phyloP scores from a whole-genome alignment of 1,140 invertebrate genomes.

The Drosophila azteca region DNA sequence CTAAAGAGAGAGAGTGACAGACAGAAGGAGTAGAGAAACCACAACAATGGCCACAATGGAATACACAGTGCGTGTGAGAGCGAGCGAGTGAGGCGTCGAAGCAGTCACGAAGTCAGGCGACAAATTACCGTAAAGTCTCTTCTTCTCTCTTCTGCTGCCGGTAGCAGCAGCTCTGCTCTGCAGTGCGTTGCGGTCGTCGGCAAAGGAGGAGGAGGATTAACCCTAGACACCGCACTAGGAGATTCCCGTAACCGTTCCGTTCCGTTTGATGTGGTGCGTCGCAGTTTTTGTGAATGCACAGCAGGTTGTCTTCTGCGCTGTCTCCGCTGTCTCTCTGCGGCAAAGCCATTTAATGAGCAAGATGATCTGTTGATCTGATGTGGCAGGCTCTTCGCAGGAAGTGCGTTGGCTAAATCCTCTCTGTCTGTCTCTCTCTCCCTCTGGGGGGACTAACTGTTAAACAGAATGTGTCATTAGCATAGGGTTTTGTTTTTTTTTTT shows the following conservation, averaged over 20 bases:
- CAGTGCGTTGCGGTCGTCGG: constrained; percentile 38
- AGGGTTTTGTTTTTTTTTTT: constrained; percentile 38
- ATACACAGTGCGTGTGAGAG: not conserved
- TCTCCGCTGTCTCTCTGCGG: constrained; percentile 34
- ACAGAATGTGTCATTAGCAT: constrained; percentile 54
- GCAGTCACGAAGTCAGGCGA: constrained; percentile 79
- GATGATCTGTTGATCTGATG: constrained; percentile 60
- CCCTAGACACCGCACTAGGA: constrained; percentile 7
- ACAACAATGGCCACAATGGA: constrained; percentile 12
- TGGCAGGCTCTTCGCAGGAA: constrained; percentile 48
- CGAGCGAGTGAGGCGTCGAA: constrained; percentile 2
- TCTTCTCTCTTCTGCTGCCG: constrained; percentile 6
- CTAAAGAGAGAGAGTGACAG: constrained; percentile 1
- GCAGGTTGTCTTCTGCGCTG: constrained; percentile 45
- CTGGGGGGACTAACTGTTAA: constrained; percentile 21
- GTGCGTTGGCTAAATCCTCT: constrained; percentile 47
- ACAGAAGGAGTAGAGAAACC: not conserved
- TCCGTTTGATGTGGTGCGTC: constrained; percentile 57
- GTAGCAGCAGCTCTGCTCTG: constrained; percentile 18
- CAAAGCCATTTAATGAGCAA: constrained; percentile 79
- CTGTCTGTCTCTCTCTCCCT: constrained; percentile 18
- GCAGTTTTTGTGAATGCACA: constrained; percentile 52
- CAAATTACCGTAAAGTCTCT: constrained; percentile 69
- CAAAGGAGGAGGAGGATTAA: constrained; percentile 44
- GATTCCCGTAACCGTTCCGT: not conserved